A percentile compares a stretch with the other conserved stretches of the same genome.
phyloP scores from a whole-genome alignment of 1,140 invertebrate genomes.

The Rhynchophorus ferrugineus region DNA sequence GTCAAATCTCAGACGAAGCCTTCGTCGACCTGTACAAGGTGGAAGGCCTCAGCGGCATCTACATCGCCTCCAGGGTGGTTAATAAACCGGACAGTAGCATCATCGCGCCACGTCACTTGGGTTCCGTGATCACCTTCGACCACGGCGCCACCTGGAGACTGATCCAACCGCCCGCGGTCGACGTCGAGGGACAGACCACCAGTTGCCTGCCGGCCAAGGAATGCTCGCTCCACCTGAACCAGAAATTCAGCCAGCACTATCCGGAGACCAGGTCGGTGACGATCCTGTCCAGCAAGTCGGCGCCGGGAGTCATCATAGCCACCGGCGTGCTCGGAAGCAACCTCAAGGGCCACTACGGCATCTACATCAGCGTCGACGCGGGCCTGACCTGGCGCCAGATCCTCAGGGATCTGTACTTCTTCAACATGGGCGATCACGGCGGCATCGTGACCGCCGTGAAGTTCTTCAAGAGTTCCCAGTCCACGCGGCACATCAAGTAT shows the following conservation, averaged over 20 bases:
- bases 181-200: constrained; percentile 57
- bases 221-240: constrained; percentile 80
- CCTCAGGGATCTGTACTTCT: constrained; percentile 76
- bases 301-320: constrained; percentile 80
- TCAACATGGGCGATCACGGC: constrained; percentile 86
- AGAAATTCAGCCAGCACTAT: constrained; percentile 76
- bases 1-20: constrained; percentile 66
- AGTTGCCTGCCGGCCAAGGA: constrained; percentile 54
- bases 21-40: constrained; percentile 89
- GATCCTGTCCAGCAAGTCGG: constrained; percentile 81
- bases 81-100: constrained; percentile 43
- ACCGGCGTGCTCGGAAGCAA: constrained; percentile 66
- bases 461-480: constrained; percentile 63
- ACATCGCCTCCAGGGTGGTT: constrained; percentile 75
- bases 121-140: constrained; percentile 80
- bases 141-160: constrained; percentile 75
- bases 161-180: constrained; percentile 58
- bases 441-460: constrained; percentile 78
- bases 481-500: constrained; percentile 72
- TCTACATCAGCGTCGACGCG: constrained; percentile 78
- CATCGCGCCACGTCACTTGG: constrained; percentile 64
- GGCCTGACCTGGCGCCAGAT: constrained; percentile 74
- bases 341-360: constrained; percentile 58
- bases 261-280: constrained; percentile 67
- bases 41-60: constrained; percentile 77